Base-by-base conservation (phyloP, 2,888 invertebrate species). In the Acleris emargana region DNA sequence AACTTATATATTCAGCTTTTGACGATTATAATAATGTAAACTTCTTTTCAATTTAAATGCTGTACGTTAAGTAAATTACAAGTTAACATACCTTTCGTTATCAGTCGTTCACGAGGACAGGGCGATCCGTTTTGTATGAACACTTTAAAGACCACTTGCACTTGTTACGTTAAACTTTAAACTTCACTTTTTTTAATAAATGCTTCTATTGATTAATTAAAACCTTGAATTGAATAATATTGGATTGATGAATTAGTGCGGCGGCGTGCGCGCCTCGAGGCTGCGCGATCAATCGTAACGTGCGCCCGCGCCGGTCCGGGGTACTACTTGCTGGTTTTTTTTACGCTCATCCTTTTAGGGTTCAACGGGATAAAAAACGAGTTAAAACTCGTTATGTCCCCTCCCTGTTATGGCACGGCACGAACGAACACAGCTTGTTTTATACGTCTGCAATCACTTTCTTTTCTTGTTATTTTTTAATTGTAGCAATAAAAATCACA, bases 271-370 rank as follows among this genome's bases (percentile, higher is more conserved):
- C 67, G 68, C 69, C 72, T 64, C 72, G 67, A 68, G 76, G 76
- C 43, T 51, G 52, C 58, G 76, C 82, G 80, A 82, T 84, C 80
- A 76, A 68, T 77, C 79, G 79, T 74, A 79, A 81, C 82, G 69
- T 75, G 38, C 70, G 71, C 64, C 25, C 13, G 57, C 58, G 62
- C 62, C 73, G 75, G 73, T 72, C 62, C 72, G 70, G 74, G 73
- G 74, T 73, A 74, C 72, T 62, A 61, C 64, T 64, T 71, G 25
- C 25, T 76, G 75, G 72, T 84, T 78, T 81, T 76, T 76, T 79
- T 74, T 76, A 71, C 71, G 47, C 68, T 75, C 81, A 80, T 86
- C 87, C 83, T 84, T 83, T 81, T 83, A 81, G 82, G 80, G 83
- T 80, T 82, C 81, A 76, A 73, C 72, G 68, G 71, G 76, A 74